phyloP scores from a whole-genome alignment of 2,888 invertebrate genomes.

The Pollenia amentaria region DNA sequence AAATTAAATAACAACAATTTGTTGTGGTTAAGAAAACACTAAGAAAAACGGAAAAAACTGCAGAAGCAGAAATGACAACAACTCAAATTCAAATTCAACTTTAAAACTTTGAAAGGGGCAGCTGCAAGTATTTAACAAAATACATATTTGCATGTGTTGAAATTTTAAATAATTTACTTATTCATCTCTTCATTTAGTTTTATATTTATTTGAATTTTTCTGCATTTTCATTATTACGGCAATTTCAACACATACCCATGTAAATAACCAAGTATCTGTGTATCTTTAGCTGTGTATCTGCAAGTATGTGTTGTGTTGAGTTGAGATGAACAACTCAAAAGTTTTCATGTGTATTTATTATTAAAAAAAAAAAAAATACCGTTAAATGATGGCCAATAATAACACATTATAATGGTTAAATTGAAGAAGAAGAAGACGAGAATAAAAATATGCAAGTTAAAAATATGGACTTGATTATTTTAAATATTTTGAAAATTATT shows the following conservation, averaged over 20 bases:
- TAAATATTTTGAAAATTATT: slow-evolving; percentile 48
- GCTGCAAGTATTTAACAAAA: slow-evolving; percentile 28
- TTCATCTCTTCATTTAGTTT: slow-evolving; percentile 30
- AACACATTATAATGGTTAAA: slow-evolving; percentile 54
- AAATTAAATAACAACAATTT: slow-evolving; percentile 45
- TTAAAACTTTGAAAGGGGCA: slow-evolving; percentile 10
- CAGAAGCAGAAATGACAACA: neutral
- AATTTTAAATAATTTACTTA: slow-evolving; percentile 55
- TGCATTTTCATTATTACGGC: slow-evolving; percentile 26
- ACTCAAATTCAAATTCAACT: slow-evolving; percentile 29
- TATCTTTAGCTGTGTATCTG: slow-evolving; percentile 13
- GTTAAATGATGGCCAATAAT: slow-evolving; percentile 72
- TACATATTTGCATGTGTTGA: slow-evolving; percentile 58
- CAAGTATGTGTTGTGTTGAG: slow-evolving; percentile 3
- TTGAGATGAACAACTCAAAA: slow-evolving; percentile 22
- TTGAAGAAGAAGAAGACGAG: neutral
- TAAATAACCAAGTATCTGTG: neutral
- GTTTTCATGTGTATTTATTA: slow-evolving; percentile 50
- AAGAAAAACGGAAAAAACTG: neutral
- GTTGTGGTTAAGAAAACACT: neutral
- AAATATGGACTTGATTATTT: slow-evolving; percentile 49
- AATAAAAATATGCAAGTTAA: slow-evolving; percentile 13
- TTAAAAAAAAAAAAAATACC: slow-evolving; percentile 61
- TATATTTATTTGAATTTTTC: slow-evolving; percentile 6
- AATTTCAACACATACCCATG: slow-evolving; percentile 11